A percentile compares a stretch with the other conserved stretches of the same genome.
Conservation (phyloP, 1,140 invertebrate genomes). For the Temnothorax curvispinosus region DNA sequence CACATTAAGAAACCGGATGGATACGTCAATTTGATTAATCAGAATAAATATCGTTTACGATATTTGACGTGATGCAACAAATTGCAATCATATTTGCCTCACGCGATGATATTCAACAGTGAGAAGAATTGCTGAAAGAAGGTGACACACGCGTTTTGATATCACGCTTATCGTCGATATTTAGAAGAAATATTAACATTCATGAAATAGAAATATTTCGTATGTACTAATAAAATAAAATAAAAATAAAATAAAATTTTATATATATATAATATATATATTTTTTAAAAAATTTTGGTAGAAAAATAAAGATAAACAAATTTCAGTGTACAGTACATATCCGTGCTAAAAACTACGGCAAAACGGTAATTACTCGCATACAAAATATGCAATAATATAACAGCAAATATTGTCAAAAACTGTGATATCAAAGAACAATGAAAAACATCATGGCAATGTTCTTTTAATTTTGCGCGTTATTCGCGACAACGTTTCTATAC, state of each 20-base stretch:
- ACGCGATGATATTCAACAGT: not conserved
- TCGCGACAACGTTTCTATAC: not conserved
- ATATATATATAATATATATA: not conserved
- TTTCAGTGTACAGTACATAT: not conserved
- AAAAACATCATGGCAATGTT: not conserved
- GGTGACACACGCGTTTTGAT: not conserved
- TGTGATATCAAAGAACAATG: not conserved
- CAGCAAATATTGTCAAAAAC: not conserved
- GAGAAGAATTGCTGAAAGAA: slow-evolving; percentile 17
- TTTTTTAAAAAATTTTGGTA: not conserved
- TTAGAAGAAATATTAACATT: slow-evolving; percentile 18
- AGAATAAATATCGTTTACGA: slow-evolving; percentile 24
- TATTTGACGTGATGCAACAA: slow-evolving; percentile 5
- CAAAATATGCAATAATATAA: not conserved
- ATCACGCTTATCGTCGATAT: not conserved
- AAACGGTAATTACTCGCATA: not conserved
- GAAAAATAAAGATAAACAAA: not conserved
- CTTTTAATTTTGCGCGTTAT: not conserved
- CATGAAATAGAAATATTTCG: slow-evolving; percentile 17
- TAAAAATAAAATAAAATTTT: not conserved
- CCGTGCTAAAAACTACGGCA: not conserved
- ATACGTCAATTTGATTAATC: slow-evolving; percentile 22
- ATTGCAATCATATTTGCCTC: not conserved
- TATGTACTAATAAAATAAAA: not conserved
- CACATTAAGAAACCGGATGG: slow-evolving; percentile 1